Conservation (phyloP, 2,113 vertebrate species). For the Microcebus jonahi region DNA sequence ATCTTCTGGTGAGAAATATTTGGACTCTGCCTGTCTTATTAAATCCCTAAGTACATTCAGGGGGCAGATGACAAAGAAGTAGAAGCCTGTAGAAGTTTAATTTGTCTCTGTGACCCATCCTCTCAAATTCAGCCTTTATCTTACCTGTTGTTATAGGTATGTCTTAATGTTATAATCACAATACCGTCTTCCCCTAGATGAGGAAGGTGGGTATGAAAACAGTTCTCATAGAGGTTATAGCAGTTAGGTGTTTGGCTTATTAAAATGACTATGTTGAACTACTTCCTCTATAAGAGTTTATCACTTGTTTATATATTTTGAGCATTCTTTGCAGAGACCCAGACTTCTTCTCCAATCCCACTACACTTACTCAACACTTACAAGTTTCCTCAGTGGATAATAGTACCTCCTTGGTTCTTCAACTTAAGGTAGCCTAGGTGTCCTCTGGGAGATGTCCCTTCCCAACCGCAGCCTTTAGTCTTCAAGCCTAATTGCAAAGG, state of each 20-base stretch:
- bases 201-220: background rate
- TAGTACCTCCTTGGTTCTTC: background rate
- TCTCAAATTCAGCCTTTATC: background rate
- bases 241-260: background rate
- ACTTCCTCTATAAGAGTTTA: background rate
- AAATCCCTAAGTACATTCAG: background rate
- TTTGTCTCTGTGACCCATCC: background rate
- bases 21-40: slow-evolving; percentile 15
- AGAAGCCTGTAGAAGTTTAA: background rate
- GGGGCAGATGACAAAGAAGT: background rate
- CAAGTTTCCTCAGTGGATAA: background rate
- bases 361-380: background rate
- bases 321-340: background rate
- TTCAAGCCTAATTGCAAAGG: background rate
- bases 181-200: background rate
- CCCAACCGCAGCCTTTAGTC: background rate
- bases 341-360: background rate
- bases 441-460: background rate
- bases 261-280: background rate
- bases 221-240: background rate
- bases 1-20: background rate
- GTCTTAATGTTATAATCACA: background rate
- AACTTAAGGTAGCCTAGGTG: background rate
- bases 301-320: background rate
- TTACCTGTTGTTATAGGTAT: background rate